These are phyloP conservation scores for Erinaceus europaeus DNA, from an alignment of 2,113 vertebrate genomes.

Conservation along the genomic window DNA sequence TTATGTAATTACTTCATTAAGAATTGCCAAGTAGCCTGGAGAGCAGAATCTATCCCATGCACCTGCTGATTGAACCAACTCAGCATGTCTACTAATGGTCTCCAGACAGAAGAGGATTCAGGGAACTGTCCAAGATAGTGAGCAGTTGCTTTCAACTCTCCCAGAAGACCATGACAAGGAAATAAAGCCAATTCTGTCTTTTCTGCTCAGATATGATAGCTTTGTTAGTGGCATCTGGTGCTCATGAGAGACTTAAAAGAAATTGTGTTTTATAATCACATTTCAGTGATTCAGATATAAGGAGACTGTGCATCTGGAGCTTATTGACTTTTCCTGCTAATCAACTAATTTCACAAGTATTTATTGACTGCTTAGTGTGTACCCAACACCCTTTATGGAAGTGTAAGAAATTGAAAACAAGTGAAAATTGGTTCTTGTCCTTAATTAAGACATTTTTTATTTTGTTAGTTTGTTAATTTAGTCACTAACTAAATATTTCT, in stretches of 20 bases:
- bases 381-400: neutral
- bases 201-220: neutral
- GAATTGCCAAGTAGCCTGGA: neutral
- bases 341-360: neutral
- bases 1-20: conserved; percentile 15
- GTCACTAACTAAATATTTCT: neutral
- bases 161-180: neutral
- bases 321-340: conserved; percentile 16
- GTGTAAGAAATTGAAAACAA: neutral
- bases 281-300: neutral
- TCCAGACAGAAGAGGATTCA: neutral
- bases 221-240: neutral
- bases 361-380: neutral
- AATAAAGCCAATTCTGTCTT: neutral
- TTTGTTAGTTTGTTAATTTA: neutral
- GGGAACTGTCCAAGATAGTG: neutral
- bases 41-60: neutral
- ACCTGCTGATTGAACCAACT: neutral
- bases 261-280: neutral
- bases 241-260: neutral
- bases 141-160: neutral
- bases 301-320: neutral
- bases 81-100: neutral
- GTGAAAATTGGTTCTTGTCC: neutral
- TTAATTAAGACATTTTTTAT: conserved; percentile 6